A percentile compares a stretch with the other conserved stretches of the same genome.
Evolutionary conservation across 2,888 invertebrate species (phyloP).

Genomic region (Epistrophe eligans): DNA sequence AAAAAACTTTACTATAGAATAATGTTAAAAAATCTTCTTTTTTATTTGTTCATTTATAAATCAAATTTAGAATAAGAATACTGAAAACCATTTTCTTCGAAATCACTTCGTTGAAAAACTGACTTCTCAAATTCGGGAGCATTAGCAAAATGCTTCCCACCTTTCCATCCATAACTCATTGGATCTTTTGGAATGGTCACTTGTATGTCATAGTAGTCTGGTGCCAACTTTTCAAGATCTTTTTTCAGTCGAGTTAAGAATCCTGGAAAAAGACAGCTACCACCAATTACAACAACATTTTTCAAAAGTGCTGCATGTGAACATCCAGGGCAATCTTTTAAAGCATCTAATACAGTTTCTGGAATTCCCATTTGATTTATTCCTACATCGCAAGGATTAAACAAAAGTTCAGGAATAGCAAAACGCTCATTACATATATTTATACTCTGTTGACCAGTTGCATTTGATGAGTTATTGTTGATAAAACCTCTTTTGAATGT

Average conservation of each 20-base stretch:
- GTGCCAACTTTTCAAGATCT: slow-evolving; percentile 91
- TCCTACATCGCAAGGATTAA: slow-evolving; percentile 97
- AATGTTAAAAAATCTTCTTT: not conserved
- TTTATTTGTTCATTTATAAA: not conserved
- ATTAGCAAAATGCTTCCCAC: slow-evolving; percentile 90
- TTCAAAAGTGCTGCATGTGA: slow-evolving; percentile 90
- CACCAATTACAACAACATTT: slow-evolving; percentile 94
- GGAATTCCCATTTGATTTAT: slow-evolving; percentile 95
- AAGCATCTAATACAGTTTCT: slow-evolving; percentile 92
- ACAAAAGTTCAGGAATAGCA: slow-evolving; percentile 96
- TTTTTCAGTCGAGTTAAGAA: slow-evolving; percentile 91
- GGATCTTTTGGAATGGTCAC: slow-evolving; percentile 90
- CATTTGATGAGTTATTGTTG: slow-evolving; percentile 49
- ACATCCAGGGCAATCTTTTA: slow-evolving; percentile 90
- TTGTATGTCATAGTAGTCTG: slow-evolving; percentile 91
- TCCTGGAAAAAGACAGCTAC: slow-evolving; percentile 91
- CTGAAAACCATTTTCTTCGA: slow-evolving; percentile 91
- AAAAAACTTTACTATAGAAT: no score
- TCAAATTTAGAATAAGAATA: slow-evolving; percentile 31
- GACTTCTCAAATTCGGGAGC: slow-evolving; percentile 90
- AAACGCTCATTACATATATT: slow-evolving; percentile 97
- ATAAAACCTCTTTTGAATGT: slow-evolving; percentile 90
- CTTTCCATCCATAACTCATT: slow-evolving; percentile 94
- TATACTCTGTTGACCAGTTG: slow-evolving; percentile 89
- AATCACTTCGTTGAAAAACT: slow-evolving; percentile 92